Percentiles rank a stretch among this genome's conserved stretches.
phyloP scores from a whole-genome alignment of 2,113 vertebrate species.

The Ptilonorhynchus violaceus region DNA sequence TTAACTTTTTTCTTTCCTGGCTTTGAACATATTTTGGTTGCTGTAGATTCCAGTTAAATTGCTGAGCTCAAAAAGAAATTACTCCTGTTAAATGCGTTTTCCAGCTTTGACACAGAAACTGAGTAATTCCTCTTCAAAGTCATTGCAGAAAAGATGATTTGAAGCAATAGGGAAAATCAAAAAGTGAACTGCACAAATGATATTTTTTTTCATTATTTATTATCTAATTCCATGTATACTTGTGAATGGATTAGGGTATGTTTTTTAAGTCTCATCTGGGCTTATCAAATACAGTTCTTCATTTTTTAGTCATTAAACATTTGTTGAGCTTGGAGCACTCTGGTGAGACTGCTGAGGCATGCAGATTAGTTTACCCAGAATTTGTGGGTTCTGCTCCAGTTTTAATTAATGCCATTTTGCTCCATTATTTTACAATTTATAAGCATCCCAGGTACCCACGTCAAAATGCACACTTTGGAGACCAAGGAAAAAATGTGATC shows the following conservation, averaged over 20 bases:
- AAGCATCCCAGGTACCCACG: background rate
- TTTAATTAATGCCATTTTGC: background rate
- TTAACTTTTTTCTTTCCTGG: background rate
- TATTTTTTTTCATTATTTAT: background rate
- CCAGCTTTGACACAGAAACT: background rate
- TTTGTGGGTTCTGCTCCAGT: background rate
- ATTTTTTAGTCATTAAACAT: background rate
- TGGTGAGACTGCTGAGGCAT: background rate
- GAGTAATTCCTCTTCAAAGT: constrained; percentile 17
- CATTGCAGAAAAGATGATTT: background rate
- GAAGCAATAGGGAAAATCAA: background rate
- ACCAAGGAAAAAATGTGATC: background rate
- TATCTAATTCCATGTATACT: background rate
- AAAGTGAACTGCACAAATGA: background rate
- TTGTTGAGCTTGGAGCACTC: background rate
- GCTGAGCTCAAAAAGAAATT: background rate
- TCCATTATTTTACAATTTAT: background rate
- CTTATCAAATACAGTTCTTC: background rate
- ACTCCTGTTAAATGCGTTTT: background rate
- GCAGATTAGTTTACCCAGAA: background rate
- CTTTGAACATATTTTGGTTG: background rate
- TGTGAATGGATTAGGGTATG: background rate
- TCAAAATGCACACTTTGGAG: background rate
- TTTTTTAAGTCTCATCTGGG: background rate
- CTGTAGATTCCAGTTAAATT: background rate